Evolutionary conservation across 2,797 vertebrate genomes (phyloP).

Genomic region (Trachurus trachurus): DNA sequence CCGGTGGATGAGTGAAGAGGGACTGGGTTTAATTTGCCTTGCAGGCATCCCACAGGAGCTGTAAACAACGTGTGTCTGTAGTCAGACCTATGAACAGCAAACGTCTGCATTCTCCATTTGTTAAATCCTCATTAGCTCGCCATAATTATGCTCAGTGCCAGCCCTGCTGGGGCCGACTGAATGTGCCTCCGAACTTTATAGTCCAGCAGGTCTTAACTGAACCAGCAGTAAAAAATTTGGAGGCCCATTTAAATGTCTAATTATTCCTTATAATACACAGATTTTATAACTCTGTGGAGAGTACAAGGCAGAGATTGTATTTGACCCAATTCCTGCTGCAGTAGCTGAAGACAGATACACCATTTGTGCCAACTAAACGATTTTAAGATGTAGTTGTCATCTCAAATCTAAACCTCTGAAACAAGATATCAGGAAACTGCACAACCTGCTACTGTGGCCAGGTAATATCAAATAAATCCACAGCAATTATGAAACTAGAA

Average conservation of each 20-base stretch:
- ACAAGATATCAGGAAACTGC: not conserved
- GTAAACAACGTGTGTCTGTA: slow-evolving; percentile 66
- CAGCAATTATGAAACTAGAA: too few species aligned
- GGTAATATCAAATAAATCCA: not conserved
- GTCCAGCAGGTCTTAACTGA: slow-evolving; percentile 35
- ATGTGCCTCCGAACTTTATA: slow-evolving; percentile 11
- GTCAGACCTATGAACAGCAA: slow-evolving; percentile 36
- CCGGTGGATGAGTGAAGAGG: slow-evolving; percentile 27
- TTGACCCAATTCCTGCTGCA: slow-evolving; percentile 27
- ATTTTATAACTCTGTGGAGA: slow-evolving; percentile 35
- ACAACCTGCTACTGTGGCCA: not conserved
- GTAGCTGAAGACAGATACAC: not conserved
- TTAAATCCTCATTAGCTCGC: slow-evolving; percentile 66
- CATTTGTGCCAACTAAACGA: not conserved
- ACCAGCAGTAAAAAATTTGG: slow-evolving; percentile 38
- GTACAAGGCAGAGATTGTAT: slow-evolving; percentile 20
- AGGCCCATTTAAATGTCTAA: slow-evolving; percentile 49
- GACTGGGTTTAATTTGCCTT: slow-evolving; percentile 68
- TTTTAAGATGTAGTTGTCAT: too few species aligned
- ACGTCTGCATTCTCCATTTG: slow-evolving; percentile 65
- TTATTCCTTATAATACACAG: slow-evolving; percentile 32
- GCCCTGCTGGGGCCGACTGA: slow-evolving; percentile 21
- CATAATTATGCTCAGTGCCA: slow-evolving; percentile 42
- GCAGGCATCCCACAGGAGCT: slow-evolving; percentile 49
- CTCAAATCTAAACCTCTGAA: not conserved